Evolutionary conservation across 1,140 invertebrate genomes (phyloP).

Genomic region (Danaus melanippus): DNA sequence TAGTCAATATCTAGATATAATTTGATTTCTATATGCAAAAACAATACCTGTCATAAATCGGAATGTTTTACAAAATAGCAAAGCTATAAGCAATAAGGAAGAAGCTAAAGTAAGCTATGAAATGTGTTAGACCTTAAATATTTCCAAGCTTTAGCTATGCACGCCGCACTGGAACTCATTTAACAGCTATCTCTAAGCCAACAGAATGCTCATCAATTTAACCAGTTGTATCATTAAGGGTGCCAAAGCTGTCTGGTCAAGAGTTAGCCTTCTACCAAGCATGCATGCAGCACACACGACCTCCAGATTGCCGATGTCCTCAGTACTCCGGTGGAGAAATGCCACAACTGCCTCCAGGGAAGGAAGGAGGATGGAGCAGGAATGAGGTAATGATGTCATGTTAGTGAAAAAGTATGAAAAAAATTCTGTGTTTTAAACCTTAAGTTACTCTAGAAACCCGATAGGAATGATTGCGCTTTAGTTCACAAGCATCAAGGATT

Average conservation of each 20-base stretch:
- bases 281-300: constrained; percentile 53
- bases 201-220: background rate
- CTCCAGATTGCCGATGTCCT: constrained; percentile 53
- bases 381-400: constrained; percentile 39
- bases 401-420: background rate
- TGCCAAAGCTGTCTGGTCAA: constrained; percentile 40
- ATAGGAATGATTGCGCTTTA: too few relatives aligned
- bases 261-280: constrained; percentile 58
- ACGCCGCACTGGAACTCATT: background rate
- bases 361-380: constrained; percentile 56
- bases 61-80: too few relatives aligned
- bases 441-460: background rate
- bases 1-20: too few relatives aligned
- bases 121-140: too few relatives aligned
- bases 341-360: constrained; percentile 44
- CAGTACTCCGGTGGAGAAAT: constrained; percentile 46
- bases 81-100: too few relatives aligned
- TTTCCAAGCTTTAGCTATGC: too few relatives aligned
- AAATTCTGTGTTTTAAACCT: background rate
- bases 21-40: too few relatives aligned
- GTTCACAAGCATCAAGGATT: too few relatives aligned
- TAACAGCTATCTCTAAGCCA: background rate
- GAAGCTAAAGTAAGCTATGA: too few relatives aligned
- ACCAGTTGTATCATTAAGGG: constrained; percentile 19
- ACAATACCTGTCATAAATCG: too few relatives aligned